A percentile compares a stretch with the other conserved stretches of the same genome.
Evolutionary conservation across 2,888 invertebrate genomes (phyloP).

Genomic region (Aleiodes testaceus): DNA sequence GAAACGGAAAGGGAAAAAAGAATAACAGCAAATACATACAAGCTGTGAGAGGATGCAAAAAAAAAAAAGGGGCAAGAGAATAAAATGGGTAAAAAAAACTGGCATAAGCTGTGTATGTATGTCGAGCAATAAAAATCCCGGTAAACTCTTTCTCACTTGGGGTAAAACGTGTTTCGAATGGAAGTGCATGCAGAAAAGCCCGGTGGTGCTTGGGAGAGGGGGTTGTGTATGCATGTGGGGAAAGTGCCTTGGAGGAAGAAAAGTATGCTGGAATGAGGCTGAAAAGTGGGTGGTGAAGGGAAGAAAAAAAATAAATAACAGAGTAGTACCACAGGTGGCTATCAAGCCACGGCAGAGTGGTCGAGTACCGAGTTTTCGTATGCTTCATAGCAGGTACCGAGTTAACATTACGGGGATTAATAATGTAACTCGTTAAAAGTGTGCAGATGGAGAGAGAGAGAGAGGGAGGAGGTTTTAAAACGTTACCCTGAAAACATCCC

Average conservation of each 20-base stretch:
- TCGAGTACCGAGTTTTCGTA: slow-evolving; percentile 37
- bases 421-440: slow-evolving; percentile 38
- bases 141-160: slow-evolving; percentile 41
- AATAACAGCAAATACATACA: background rate
- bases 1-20: background rate
- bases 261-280: slow-evolving; percentile 42
- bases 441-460: slow-evolving; percentile 20
- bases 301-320: slow-evolving; percentile 5
- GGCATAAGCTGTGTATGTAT: slow-evolving; percentile 24
- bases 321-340: slow-evolving; percentile 45
- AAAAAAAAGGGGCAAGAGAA: slow-evolving; percentile 3
- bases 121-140: slow-evolving; percentile 39
- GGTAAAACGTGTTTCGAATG: slow-evolving; percentile 43
- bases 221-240: slow-evolving; percentile 39
- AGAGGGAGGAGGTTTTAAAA: slow-evolving; percentile 31
- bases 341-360: slow-evolving; percentile 39
- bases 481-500: slow-evolving; percentile 23
- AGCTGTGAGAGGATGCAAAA: background rate
- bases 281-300: slow-evolving; percentile 11
- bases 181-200: slow-evolving; percentile 33
- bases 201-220: background rate
- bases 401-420: slow-evolving; percentile 39
- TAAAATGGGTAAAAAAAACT: background rate
- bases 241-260: slow-evolving; percentile 50
- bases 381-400: slow-evolving; percentile 28